Base-by-base conservation (phyloP, 2,888 invertebrate genomes). In the Sesia apiformis region DNA sequence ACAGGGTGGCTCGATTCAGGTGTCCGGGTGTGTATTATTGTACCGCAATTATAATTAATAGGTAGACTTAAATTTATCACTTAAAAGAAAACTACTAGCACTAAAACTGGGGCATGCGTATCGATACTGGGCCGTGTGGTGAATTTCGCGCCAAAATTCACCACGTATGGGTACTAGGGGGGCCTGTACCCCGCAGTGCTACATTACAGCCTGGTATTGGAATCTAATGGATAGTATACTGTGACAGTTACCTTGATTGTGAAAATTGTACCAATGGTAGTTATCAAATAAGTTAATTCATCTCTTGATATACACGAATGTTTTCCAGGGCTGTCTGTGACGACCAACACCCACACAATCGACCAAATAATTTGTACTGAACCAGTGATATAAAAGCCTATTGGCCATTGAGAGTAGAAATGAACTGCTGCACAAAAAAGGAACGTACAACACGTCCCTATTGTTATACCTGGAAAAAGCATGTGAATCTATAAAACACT, bases 361-460 rank as follows among this genome's bases (percentile, higher is more conserved):
- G 91, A 79, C 79, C 93, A 92, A 0, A 90, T 6, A 0, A 91
- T 66, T 66, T 92, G 90, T 4, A 90, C 64, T 0, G 90, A 69
- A 0, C 92, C 92, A 0, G 92, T 83, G n/a, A 91, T 70, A 65
- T 93, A 93, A 78, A 93, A 94, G 0, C 92, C 94, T 69, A 91
- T 86, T 3, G 90, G 89, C 94, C 94, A 94, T 51, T 91, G 91
- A 0, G 91, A 78, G 7, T 80, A 76, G 56, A 91, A 91, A 7
- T 93, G 92, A 0, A 94, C 85, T 0, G 86, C 73, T 3, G 93
- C 93, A 57, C 93, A 91, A 43, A 93, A 70, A 0, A 93, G 90
- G 77, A 93, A 94, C 1, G 94, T 92, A 3, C 92, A 82, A 56
- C 93, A 92, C 0, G 94, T 94, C 4, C 93, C 94, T 38, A 73